A percentile compares a stretch with the other conserved stretches of the same genome.
Evolutionary conservation across 1,140 invertebrate species (phyloP).

Genomic region (Drosophila sucinea): DNA sequence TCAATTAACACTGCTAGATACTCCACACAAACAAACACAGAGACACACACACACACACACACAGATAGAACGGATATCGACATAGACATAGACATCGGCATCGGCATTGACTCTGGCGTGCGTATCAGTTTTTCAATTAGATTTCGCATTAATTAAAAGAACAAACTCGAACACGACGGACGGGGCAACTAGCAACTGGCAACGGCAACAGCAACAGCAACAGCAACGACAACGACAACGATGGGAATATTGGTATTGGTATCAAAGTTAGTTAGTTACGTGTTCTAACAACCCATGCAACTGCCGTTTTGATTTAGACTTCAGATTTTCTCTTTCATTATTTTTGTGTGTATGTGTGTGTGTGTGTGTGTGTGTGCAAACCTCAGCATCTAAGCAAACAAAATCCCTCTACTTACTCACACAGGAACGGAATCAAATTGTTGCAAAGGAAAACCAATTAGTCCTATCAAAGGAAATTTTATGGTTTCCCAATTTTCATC

Average conservation of each 20-base stretch:
- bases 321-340: constrained; percentile 2
- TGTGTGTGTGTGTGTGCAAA: too few species aligned
- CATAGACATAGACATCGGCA: constrained; percentile 6
- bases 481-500: too few species aligned
- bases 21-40: constrained; percentile 30
- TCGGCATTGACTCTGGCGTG: constrained; percentile 31
- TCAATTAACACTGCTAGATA: constrained; percentile 67
- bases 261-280: constrained; percentile 26
- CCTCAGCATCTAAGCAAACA: too few species aligned
- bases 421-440: too few species aligned
- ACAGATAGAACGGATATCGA: constrained; percentile 9
- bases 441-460: too few species aligned
- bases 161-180: constrained; percentile 30
- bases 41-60: constrained; percentile 10
- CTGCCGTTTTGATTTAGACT: constrained; percentile 8
- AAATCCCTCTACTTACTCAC: too few species aligned
- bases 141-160: constrained; percentile 71
- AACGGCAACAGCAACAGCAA: constrained; percentile 2
- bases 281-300: neutral
- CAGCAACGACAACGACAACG: constrained; percentile 14
- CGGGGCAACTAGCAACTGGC: constrained; percentile 9
- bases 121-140: constrained; percentile 71
- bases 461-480: too few species aligned
- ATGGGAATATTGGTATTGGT: constrained; percentile 18
- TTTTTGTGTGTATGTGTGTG: neutral